Conservation (phyloP, 2,888 invertebrate species). For the Panopea generosa region DNA sequence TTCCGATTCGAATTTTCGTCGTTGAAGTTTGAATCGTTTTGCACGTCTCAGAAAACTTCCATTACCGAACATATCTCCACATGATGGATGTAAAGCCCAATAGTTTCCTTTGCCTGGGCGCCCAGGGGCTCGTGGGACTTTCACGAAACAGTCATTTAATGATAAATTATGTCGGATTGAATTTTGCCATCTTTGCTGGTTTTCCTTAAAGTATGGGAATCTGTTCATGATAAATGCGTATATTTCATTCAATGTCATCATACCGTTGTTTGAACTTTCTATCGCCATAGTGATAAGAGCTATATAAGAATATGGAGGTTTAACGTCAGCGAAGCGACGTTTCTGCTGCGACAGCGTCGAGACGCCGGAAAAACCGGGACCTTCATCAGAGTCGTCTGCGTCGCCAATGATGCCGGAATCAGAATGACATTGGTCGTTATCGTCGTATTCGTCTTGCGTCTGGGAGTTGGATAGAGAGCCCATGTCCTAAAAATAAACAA, state of each 20-base stretch:
- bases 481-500: slow-evolving; percentile 37
- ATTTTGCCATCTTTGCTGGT: slow-evolving; percentile 90
- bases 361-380: slow-evolving; percentile 60
- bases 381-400: slow-evolving; percentile 36
- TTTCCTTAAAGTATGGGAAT: slow-evolving; percentile 94
- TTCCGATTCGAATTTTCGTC: slow-evolving; percentile 57
- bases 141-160: slow-evolving; percentile 98
- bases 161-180: slow-evolving; percentile 93
- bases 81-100: slow-evolving; percentile 84
- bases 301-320: slow-evolving; percentile 99
- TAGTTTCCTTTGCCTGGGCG: slow-evolving; percentile 85
- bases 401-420: slow-evolving; percentile 53
- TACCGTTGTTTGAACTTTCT: slow-evolving; percentile 98
- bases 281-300: slow-evolving; percentile 99
- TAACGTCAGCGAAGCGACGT: slow-evolving; percentile 90
- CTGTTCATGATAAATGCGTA: slow-evolving; percentile 95
- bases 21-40: slow-evolving; percentile 81
- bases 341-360: slow-evolving; percentile 82
- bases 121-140: slow-evolving; percentile 88
- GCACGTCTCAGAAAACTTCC: slow-evolving; percentile 84
- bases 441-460: slow-evolving; percentile 37
- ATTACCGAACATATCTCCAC: slow-evolving; percentile 85
- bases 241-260: slow-evolving; percentile 95
- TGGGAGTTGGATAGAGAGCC: slow-evolving; percentile 26
- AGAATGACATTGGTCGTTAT: slow-evolving; percentile 40